Evolutionary conservation across 2,113 vertebrate species (phyloP).

Genomic region (Psittacula cyanocephala): DNA sequence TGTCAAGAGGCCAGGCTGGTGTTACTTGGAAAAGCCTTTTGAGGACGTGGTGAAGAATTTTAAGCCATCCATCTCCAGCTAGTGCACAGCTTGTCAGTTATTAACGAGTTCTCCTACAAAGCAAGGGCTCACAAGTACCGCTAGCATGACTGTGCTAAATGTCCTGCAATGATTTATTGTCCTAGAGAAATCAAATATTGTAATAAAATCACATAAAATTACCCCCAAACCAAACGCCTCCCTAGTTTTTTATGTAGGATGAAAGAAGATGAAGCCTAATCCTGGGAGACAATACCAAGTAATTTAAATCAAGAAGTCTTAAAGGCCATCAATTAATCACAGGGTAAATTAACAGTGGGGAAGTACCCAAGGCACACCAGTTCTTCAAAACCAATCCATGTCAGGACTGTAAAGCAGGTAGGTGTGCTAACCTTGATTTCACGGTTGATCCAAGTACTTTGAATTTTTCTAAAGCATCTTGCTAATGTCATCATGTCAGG

Average conservation of each 20-base stretch:
- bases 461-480: neutral
- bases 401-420: neutral
- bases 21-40: neutral
- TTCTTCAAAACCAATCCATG: neutral
- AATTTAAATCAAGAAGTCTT: neutral
- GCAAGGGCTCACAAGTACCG: constrained; percentile 29
- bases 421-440: neutral
- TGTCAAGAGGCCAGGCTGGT: neutral
- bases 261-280: neutral
- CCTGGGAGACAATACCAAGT: neutral
- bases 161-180: constrained; percentile 26
- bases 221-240: neutral
- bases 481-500: neutral
- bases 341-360: neutral
- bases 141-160: neutral
- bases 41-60: neutral
- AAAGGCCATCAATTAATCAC: neutral
- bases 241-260: neutral
- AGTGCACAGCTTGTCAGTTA: constrained; percentile 47
- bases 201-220: neutral
- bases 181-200: constrained; percentile 31
- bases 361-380: neutral
- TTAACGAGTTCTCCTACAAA: constrained; percentile 33
- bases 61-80: neutral
- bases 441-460: neutral